Evolutionary conservation across 2,113 vertebrate genomes (phyloP), one percentile per base, ranked within the genome.

Genomic region (Colistium nudipinnis): DNA sequence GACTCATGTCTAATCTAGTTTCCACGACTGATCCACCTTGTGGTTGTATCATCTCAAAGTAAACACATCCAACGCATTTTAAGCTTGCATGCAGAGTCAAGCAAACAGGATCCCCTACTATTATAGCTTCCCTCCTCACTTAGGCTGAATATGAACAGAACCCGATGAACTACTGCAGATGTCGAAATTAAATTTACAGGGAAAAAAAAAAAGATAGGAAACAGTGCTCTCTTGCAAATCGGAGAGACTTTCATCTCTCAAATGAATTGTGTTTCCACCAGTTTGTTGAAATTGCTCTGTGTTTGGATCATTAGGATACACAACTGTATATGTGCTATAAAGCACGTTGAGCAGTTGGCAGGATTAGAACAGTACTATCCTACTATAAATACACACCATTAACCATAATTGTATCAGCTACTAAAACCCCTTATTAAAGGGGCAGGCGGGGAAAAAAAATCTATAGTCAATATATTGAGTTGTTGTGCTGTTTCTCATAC

Each of bases 11-110:
- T 62, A 25, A 60, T 41, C 22, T n/a, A n/a, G 48, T 59, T 55
- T 67, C 27, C 1, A n/a, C 45, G 74, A 76, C 45, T 43, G 56
- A 49, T 52, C 20, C 5, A 69, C 44, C 53, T 56, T 48, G 5
- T 45, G 43, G 31, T 45, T 64, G 27, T 45, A 68, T 52, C 20
- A 53, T 57, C 16, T 57, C 9, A 63, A 61, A 72, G 62, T 65
- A 80, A 80, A 62, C 45, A 66, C 76, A 48, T 24, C 38, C 0
- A 0, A 39, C 36, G 19, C 24, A 39, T 59, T 62, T 68, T 12
- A 31, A 67, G 33, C 53, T 17, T 30, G 57, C 55, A 79, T 43
- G 56, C 35, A 64, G 24, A 72, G 59, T 49, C 28, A 30, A 63
- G 31, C 71, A 49, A 64, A 69, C 61, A 31, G 11, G 3, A 25